A percentile compares a stretch with the other conserved stretches of the same genome.
Evolutionary conservation across 37 sponge, comb jelly and placozoan species (phyloP).

Genomic region (Spongilla lacustris): DNA sequence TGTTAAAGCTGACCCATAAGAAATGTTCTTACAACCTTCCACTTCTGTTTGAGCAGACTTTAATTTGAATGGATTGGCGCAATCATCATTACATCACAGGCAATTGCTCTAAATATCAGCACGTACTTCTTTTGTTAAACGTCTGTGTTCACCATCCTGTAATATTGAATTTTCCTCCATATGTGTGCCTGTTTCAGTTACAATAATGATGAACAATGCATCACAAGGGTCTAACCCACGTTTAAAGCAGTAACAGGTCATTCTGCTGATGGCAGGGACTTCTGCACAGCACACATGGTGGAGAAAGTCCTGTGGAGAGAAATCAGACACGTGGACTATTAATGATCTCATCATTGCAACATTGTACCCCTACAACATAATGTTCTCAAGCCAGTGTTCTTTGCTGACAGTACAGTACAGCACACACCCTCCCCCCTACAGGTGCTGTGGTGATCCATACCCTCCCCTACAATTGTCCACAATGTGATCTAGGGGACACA

Average conservation of each 20-base stretch:
- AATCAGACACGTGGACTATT: too few species aligned
- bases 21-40: background rate
- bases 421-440: too few species aligned
- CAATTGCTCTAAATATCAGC: background rate
- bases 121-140: background rate
- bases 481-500: too few species aligned
- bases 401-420: too few species aligned
- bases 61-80: too few species aligned
- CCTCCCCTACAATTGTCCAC: too few species aligned
- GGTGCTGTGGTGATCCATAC: too few species aligned
- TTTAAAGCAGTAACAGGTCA: background rate
- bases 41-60: background rate
- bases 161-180: background rate
- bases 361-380: too few species aligned
- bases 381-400: too few species aligned
- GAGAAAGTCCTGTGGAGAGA: background rate
- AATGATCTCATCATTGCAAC: too few species aligned
- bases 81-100: background rate
- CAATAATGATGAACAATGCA: background rate
- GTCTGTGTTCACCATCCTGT: background rate
- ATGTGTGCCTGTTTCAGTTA: background rate
- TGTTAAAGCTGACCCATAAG: background rate
- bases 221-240: background rate
- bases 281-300: background rate
- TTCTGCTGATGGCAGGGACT: background rate